These are phyloP conservation scores for Drosophila orosa DNA, from an alignment of 1,140 invertebrate genomes.

Conservation along the genomic window DNA sequence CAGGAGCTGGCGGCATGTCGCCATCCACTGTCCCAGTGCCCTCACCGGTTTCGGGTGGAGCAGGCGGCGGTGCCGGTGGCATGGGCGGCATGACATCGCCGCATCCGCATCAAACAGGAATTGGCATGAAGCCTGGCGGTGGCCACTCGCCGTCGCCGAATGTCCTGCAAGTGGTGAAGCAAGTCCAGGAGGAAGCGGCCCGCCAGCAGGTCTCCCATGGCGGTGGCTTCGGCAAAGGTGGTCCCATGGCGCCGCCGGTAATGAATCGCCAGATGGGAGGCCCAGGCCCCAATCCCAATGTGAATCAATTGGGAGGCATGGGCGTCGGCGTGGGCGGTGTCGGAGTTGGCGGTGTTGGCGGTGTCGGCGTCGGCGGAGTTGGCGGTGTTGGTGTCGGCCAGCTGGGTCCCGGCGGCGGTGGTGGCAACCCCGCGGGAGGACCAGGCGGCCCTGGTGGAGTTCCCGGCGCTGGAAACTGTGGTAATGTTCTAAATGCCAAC, in stretches of 20 bases:
- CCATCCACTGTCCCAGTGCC: constrained; percentile 84
- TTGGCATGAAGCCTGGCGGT: constrained; percentile 88
- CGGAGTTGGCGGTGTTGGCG: constrained; percentile 43
- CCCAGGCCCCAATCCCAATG: constrained; percentile 53
- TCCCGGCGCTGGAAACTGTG: constrained; percentile 60
- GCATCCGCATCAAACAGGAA: constrained; percentile 87
- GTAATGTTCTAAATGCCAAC: constrained; percentile 67
- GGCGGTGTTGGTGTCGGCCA: constrained; percentile 47
- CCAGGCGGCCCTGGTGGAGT: constrained; percentile 37
- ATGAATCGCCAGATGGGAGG: constrained; percentile 85
- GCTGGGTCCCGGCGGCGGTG: constrained; percentile 33
- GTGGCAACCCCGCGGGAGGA: constrained; percentile 45
- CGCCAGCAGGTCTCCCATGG: constrained; percentile 91
- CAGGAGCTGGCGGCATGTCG: constrained; percentile 84
- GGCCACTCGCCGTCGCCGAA: constrained; percentile 91
- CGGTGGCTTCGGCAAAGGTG: constrained; percentile 88
- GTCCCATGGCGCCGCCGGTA: constrained; percentile 88
- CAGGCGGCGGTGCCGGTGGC: constrained; percentile 29
- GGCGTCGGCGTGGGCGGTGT: constrained; percentile 56
- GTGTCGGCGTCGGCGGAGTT: constrained; percentile 31
- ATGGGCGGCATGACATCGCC: constrained; percentile 78
- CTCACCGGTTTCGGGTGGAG: constrained; percentile 66
- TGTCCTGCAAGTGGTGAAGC: constrained; percentile 94
- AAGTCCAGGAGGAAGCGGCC: constrained; percentile 96
- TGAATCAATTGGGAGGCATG: constrained; percentile 66